A percentile compares a stretch with the other conserved stretches of the same genome.
phyloP scores from a whole-genome alignment of 1,140 invertebrate genomes.

The Drosophila nebulosa region DNA sequence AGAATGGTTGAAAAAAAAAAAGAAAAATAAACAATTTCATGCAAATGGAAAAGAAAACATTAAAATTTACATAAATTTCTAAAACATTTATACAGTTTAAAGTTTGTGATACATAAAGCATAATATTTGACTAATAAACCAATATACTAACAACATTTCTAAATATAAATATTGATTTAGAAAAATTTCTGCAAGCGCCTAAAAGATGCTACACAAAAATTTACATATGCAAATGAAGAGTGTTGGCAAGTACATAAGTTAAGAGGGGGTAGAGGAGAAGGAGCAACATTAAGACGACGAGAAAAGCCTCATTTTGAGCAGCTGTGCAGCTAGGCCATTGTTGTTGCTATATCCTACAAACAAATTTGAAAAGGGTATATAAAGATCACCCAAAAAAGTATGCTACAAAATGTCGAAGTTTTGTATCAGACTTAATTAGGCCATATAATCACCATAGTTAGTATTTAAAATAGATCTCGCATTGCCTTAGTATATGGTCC shows the following conservation, averaged over 20 bases:
- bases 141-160: not conserved
- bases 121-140: not conserved
- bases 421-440: too few species aligned
- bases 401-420: not conserved
- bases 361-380: not conserved
- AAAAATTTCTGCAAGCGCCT: not conserved
- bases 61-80: not conserved
- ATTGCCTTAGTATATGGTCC: too few species aligned
- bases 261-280: not conserved
- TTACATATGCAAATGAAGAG: slow-evolving; percentile 1
- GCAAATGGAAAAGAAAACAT: slow-evolving; percentile 1
- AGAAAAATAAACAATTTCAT: not conserved
- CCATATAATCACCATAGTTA: too few species aligned
- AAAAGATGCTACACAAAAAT: slow-evolving; percentile 4
- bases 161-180: slow-evolving; percentile 9
- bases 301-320: not conserved
- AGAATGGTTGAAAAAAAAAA: not conserved
- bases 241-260: not conserved
- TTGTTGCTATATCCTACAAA: not conserved
- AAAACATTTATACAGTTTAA: slow-evolving; percentile 12
- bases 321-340: not conserved
- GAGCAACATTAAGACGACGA: not conserved
- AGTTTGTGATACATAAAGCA: slow-evolving; percentile 1
- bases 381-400: not conserved
- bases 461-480: too few species aligned